Conservation (phyloP, 2,888 invertebrate species). For the Troides oblongomaculatus region DNA sequence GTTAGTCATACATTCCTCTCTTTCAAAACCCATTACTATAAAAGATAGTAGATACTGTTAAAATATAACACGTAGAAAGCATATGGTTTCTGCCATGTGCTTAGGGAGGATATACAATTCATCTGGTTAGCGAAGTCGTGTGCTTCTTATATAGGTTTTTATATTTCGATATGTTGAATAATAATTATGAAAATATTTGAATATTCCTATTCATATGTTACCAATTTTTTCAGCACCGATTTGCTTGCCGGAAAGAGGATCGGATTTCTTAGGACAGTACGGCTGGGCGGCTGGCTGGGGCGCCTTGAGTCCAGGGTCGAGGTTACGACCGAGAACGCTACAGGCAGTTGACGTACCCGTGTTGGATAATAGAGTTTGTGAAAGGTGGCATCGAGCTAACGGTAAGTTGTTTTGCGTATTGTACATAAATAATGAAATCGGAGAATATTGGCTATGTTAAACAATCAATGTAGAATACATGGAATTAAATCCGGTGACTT, state of each 20-base stretch:
- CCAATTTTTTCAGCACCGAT: constrained; percentile 84
- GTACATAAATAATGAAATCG: no score
- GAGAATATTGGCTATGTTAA: not conserved
- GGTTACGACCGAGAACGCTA: constrained; percentile 91
- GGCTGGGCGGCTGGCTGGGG: constrained; percentile 98
- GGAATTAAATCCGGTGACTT: not conserved
- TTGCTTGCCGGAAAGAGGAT: constrained; percentile 93
- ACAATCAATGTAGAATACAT: not conserved
- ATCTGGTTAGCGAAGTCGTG: no score
- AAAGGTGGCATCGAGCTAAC: constrained; percentile 83
- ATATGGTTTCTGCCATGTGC: no score
- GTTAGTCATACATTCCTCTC: no score
- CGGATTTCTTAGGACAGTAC: constrained; percentile 93
- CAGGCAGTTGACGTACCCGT: constrained; percentile 96
- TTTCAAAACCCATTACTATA: no score
- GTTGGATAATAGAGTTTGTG: constrained; percentile 90
- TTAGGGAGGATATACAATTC: no score
- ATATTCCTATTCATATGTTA: not conserved
- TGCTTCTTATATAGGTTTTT: no score
- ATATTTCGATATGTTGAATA: no score
- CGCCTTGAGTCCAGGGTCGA: constrained; percentile 90
- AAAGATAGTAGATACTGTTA: no score
- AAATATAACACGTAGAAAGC: no score
- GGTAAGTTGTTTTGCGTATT: constrained; percentile 51
- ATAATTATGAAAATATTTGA: no score